These are phyloP conservation scores for Pogonognathellus flavescens DNA, from an alignment of 1,140 invertebrate species.

Conservation along the genomic window DNA sequence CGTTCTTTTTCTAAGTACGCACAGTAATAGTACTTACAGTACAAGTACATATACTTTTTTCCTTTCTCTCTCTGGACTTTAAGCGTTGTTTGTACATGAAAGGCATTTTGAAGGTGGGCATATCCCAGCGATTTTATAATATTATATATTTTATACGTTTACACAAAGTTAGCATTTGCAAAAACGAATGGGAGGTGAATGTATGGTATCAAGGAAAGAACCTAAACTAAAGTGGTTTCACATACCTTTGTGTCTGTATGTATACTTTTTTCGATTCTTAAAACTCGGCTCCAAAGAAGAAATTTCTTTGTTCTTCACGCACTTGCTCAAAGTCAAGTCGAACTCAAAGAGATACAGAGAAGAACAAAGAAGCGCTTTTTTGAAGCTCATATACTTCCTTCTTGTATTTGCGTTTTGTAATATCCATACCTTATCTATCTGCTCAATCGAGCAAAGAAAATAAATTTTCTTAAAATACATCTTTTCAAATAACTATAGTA, in stretches of 20 bases:
- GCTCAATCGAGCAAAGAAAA: neutral
- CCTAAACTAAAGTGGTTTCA: neutral
- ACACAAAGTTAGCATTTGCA: neutral
- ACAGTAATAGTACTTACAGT: neutral
- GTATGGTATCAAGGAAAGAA: no score
- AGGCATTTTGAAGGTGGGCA: no score
- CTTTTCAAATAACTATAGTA: neutral
- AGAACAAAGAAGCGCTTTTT: neutral
- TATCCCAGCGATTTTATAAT: no score
- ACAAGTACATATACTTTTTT: neutral
- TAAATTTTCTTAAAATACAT: neutral
- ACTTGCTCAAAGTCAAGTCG: neutral
- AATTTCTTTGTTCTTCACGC: neutral
- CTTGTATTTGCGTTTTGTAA: neutral
- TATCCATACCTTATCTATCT: neutral
- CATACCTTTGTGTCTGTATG: neutral
- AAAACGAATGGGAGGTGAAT: no score
- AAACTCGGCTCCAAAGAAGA: neutral
- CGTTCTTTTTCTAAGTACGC: no score
- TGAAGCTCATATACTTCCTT: neutral
- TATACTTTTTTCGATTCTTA: neutral
- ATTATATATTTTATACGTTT: neutral
- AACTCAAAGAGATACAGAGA: neutral
- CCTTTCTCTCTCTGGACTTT: neutral
- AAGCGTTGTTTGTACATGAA: neutral